A percentile compares a stretch with the other conserved stretches of the same genome.
phyloP scores from a whole-genome alignment of 2,888 invertebrate species.

The Lasioglossum leucozonium region DNA sequence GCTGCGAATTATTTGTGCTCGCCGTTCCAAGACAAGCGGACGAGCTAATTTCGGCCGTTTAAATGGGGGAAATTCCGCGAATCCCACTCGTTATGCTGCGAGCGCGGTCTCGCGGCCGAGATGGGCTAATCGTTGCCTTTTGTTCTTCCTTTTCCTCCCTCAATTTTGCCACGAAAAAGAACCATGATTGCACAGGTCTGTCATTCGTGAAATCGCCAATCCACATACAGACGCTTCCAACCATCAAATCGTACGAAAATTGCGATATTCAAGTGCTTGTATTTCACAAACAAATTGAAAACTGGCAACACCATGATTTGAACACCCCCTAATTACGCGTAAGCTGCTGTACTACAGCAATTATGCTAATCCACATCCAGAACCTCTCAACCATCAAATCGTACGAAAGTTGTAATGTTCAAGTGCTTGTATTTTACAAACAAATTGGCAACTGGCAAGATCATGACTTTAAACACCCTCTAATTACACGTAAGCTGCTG shows the following conservation, averaged over 20 bases:
- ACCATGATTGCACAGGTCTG: not conserved
- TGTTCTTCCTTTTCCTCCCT: not conserved
- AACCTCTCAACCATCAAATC: not conserved
- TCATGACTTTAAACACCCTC: not conserved
- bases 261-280: not conserved
- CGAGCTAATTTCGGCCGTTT: constrained; percentile 65
- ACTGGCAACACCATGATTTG: not conserved
- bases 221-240: not conserved
- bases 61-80: constrained; percentile 58
- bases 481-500: not conserved
- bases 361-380: not conserved
- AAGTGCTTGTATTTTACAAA: not conserved
- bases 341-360: too few species aligned
- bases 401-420: not conserved
- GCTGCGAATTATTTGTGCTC: constrained; percentile 38
- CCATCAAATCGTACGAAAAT: not conserved
- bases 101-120: constrained; percentile 19
- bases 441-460: not conserved
- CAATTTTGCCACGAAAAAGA: not conserved
- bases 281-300: not conserved
- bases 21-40: constrained; percentile 47
- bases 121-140: constrained; percentile 24
- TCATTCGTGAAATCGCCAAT: not conserved
- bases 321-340: not conserved
- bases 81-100: constrained; percentile 42